Evolutionary conservation across 2,888 invertebrate species (phyloP), one percentile per base, ranked within the genome.

Genomic region (Torymus texanus): DNA sequence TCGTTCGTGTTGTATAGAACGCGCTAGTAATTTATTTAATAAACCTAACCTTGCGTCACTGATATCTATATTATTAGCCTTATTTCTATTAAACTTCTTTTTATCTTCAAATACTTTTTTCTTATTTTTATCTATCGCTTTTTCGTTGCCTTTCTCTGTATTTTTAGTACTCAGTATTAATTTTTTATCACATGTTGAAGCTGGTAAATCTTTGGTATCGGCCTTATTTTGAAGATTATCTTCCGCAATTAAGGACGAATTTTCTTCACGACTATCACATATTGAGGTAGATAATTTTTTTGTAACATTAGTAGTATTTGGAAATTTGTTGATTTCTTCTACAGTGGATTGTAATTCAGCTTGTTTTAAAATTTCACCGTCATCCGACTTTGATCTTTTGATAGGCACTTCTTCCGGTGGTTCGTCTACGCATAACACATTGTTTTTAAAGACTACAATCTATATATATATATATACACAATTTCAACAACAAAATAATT

Each of bases 1-100:
- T 73, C 97, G 92, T 90, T 98, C 98, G 84, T 95, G 95, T 82
- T 94, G 92, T 84, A 98, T 96, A 88, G 97, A 96, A 78, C 92
- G 92, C 68, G 93, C 93, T 75, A 98, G 91, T 41, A 98, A 90
- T 87, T 94, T 94, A 84, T 94, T 93, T 71, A 96, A 90, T 83
- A 95, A 91, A 66, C 84, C 83, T 14, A 84, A 81, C 58, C 84
- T 83, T 62, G 82, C 82, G 58, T 75, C 81, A 24, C 78, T 77
- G 29, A 41, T 59, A 14, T 63, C 70, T 24, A 18, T 29, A 58
- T 81, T 67, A 14, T 18, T 75, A 50, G 4, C 13, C 21, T 53
- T 18, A 41, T 51, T 12, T 71, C 16, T 77, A 67, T 63, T 66
- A 50, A 29, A 2, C 21, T 50, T 75, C 11, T 13, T 63, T 0